Evolutionary conservation across 2,113 vertebrate species (phyloP).

Genomic region (Nothocercus julius): DNA sequence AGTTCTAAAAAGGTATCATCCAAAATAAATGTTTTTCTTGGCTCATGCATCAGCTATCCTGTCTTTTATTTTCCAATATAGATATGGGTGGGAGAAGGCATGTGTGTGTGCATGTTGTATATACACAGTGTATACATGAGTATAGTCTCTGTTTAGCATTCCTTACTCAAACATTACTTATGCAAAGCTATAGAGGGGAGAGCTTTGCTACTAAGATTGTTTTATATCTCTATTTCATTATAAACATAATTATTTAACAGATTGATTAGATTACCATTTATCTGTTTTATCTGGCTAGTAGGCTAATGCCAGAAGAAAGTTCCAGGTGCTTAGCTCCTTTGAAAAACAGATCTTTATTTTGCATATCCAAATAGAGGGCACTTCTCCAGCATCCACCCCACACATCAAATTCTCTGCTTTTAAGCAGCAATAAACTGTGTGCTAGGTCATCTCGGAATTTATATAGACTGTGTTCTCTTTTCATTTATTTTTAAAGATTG

Average conservation of each 20-base stretch:
- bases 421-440: constrained; percentile 21
- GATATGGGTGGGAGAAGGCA: background rate
- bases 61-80: constrained; percentile 28
- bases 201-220: background rate
- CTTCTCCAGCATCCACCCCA: background rate
- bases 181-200: background rate
- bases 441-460: constrained; percentile 13
- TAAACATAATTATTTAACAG: constrained; percentile 30
- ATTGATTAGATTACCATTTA: constrained; percentile 29
- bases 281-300: constrained; percentile 15
- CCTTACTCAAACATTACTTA: background rate
- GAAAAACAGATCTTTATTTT: constrained; percentile 42
- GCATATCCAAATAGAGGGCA: constrained; percentile 29
- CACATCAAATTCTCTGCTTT: constrained; percentile 5
- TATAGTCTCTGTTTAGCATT: constrained; percentile 13
- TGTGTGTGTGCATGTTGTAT: background rate
- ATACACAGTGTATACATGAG: background rate
- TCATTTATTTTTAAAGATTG: constrained; percentile 41
- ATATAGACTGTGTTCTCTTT: background rate
- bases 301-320: constrained; percentile 16
- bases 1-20: constrained; percentile 57
- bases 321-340: constrained; percentile 15
- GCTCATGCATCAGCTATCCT: constrained; percentile 27
- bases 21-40: constrained; percentile 72
- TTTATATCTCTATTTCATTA: background rate